Percentiles rank a stretch among this genome's conserved stretches.
phyloP scores from a whole-genome alignment of 2,113 vertebrate species.

The Bolborhynchus lineola region DNA sequence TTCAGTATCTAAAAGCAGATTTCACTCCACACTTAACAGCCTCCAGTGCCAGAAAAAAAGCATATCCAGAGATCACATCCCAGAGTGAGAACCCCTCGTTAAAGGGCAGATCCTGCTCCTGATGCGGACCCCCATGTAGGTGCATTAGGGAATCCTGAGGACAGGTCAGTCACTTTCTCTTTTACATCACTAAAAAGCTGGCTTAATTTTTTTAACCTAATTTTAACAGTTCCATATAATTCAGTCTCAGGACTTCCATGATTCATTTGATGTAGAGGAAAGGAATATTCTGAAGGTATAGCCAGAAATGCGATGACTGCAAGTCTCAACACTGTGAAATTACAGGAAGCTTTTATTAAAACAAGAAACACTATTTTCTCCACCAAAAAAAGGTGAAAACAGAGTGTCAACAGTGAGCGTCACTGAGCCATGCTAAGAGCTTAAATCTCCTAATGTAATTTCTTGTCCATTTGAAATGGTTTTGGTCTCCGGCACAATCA shows the following conservation, averaged over 20 bases:
- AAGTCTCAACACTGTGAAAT: neutral
- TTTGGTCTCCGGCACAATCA: neutral
- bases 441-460: neutral
- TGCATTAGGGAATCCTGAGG: neutral
- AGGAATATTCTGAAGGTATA: neutral
- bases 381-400: neutral
- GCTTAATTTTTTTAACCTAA: neutral
- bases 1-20: neutral
- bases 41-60: neutral
- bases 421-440: neutral
- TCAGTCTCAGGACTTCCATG: accelerated
- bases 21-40: neutral
- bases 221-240: neutral
- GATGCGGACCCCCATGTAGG: neutral
- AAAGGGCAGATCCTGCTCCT: accelerated
- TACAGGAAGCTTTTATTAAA: neutral
- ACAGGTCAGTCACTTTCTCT: neutral
- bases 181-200: neutral
- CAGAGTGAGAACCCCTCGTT: neutral
- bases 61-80: neutral
- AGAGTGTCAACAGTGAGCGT: neutral
- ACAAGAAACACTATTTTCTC: neutral
- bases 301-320: neutral
- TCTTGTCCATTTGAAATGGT: slow-evolving; percentile 9
- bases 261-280: neutral